Evolutionary conservation across 1,140 invertebrate genomes (phyloP), one percentile per base, ranked within the genome.

Genomic region (Colletes latitarsis): DNA sequence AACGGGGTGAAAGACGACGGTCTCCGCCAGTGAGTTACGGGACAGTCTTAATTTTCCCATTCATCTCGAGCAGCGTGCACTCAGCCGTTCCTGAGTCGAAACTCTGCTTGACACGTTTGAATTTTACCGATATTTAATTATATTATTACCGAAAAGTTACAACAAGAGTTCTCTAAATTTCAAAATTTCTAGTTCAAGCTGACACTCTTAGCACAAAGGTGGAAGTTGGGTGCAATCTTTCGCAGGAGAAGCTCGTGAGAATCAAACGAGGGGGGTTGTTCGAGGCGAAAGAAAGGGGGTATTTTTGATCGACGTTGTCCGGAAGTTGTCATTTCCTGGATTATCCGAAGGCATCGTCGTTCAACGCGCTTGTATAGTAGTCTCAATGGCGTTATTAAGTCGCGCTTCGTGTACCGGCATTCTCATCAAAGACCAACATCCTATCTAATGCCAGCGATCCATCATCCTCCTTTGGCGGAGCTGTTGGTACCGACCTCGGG

Each of bases 331-430:
- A 62, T 77, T 77, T 53, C 46, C 67, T 43, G 46, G 76, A 77
- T 77, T 71, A 77, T 52, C 30, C 15, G 12, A 71, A 52, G 67
- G 19, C 60, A 21, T 39, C 43, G 69, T 41, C 52, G 60, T 70
- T 70, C 74, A 76, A 73, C 75, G 55, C 64, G 73, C 72, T n/a
- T 71, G 66, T 62, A 72, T 64, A 82, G 83, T 53, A 77, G 79
- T 63, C 83, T 89, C 87, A 90, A 91, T 91, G 88, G 89, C 86
- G 87, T 92, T 91, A 91, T 92, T 91, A 91, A 92, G 90, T 91
- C 89, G 88, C 88, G 88, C 81, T 75, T 79, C 80, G 78, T 82
- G 70, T 81, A 85, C 70, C 78, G 78, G 78, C 71, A 64, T 89
- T 91, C 90, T 89, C 88, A 86, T 90, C 90, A 89, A 88, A 91